Conservation (phyloP, 2,113 vertebrate genomes). For the Haemorhous mexicanus region DNA sequence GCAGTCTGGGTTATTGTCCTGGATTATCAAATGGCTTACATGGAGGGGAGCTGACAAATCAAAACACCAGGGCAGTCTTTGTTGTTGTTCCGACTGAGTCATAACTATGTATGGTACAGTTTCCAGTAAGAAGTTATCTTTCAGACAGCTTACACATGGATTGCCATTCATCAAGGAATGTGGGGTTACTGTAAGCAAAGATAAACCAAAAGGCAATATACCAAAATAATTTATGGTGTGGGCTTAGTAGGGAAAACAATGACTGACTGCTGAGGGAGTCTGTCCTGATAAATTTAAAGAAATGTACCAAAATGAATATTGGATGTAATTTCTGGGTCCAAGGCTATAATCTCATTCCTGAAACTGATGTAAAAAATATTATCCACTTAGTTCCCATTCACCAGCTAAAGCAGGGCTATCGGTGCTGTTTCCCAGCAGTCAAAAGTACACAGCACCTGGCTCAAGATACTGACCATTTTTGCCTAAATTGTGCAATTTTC, state of each 20-base stretch:
- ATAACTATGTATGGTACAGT: background rate
- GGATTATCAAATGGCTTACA: background rate
- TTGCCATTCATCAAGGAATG: constrained; percentile 4
- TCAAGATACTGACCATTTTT: background rate
- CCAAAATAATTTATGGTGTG: background rate
- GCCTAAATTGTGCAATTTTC: background rate
- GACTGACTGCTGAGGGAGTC: background rate
- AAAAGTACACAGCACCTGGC: background rate
- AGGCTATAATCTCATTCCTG: background rate
- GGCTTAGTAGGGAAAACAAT: background rate
- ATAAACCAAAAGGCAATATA: background rate
- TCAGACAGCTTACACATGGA: background rate
- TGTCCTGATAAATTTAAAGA: background rate
- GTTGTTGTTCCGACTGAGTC: constrained; percentile 1
- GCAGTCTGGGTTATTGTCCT: background rate
- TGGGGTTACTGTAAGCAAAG: background rate
- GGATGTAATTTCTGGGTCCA: background rate
- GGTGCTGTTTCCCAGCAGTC: background rate
- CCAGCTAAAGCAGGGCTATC: background rate
- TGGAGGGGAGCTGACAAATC: background rate
- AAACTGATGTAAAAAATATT: background rate
- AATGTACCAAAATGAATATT: background rate
- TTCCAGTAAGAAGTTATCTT: constrained; percentile 30
- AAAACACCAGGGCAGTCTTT: background rate
- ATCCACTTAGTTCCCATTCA: background rate